Evolutionary conservation across 2,113 vertebrate species (phyloP).

Genomic region (Lonchura striata): DNA sequence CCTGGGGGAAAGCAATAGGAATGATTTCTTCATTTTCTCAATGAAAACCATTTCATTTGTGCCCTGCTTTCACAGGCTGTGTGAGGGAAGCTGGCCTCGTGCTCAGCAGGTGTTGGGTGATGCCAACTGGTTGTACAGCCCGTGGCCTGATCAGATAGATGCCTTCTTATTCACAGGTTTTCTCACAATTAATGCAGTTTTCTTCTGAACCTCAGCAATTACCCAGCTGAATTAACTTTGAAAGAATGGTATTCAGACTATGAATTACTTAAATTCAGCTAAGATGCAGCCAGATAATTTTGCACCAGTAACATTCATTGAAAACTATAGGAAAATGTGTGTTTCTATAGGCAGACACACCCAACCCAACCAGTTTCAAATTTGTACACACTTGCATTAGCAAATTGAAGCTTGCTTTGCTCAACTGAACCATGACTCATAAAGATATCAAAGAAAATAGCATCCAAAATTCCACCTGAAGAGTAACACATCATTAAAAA

Average conservation of each 20-base stretch:
- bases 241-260: not conserved
- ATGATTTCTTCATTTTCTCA: not conserved
- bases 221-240: not conserved
- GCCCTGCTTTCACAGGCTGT: not conserved
- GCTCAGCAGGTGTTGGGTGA: not conserved
- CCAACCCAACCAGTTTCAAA: conserved; percentile 72
- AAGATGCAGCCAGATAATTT: not conserved
- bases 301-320: not conserved
- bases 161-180: not conserved
- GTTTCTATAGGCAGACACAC: conserved; percentile 65
- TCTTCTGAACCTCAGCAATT: not conserved
- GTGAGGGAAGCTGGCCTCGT: not conserved
- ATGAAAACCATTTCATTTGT: not conserved
- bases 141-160: not conserved
- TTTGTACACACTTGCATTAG: conserved; percentile 69
- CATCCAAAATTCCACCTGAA: conserved; percentile 53
- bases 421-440: conserved; percentile 63
- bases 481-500: conserved; percentile 58
- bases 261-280: not conserved
- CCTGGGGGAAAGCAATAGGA: not conserved
- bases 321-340: conserved; percentile 31
- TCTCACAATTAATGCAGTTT: not conserved
- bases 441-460: conserved; percentile 65
- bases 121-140: not conserved
- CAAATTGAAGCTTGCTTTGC: conserved; percentile 66